Percentiles rank a stretch among this genome's conserved stretches.
Conservation (phyloP, 2,797 vertebrate genomes). For the Tenualosa ilisha region DNA sequence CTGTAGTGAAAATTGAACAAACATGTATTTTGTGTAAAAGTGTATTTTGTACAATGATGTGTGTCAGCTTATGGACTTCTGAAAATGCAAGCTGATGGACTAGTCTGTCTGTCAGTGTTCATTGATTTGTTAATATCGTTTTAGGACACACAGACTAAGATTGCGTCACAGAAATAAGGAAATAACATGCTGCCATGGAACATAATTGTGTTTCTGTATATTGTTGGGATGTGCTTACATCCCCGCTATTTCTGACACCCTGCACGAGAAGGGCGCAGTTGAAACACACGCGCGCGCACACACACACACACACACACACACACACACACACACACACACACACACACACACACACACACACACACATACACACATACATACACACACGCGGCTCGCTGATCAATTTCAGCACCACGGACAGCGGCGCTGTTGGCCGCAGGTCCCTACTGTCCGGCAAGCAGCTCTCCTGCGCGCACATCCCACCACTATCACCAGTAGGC, state of each 20-base stretch:
- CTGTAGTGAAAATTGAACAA: too few relatives aligned
- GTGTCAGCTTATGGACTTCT: background rate
- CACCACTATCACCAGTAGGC: background rate
- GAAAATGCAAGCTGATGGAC: background rate
- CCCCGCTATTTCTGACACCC: background rate
- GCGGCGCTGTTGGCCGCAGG: conserved; percentile 11
- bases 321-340: conserved; percentile 29
- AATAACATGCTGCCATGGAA: background rate
- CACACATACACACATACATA: conserved; percentile 28
- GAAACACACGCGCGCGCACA: background rate
- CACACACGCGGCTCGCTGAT: conserved; percentile 12
- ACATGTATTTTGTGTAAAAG: too few relatives aligned
- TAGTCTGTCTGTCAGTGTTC: background rate
- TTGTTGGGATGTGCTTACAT: background rate
- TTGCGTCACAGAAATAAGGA: background rate
- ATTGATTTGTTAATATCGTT: background rate
- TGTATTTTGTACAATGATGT: background rate
- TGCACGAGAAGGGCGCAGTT: background rate
- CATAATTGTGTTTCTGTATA: background rate
- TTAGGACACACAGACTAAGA: background rate
- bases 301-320: conserved; percentile 28
- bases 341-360: background rate
- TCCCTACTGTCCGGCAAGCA: background rate
- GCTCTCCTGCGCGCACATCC: background rate
- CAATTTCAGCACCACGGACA: conserved; percentile 60